A percentile compares a stretch with the other conserved stretches of the same genome.
Conservation (phyloP, 2,888 invertebrate species). For the Dicycla oo region DNA sequence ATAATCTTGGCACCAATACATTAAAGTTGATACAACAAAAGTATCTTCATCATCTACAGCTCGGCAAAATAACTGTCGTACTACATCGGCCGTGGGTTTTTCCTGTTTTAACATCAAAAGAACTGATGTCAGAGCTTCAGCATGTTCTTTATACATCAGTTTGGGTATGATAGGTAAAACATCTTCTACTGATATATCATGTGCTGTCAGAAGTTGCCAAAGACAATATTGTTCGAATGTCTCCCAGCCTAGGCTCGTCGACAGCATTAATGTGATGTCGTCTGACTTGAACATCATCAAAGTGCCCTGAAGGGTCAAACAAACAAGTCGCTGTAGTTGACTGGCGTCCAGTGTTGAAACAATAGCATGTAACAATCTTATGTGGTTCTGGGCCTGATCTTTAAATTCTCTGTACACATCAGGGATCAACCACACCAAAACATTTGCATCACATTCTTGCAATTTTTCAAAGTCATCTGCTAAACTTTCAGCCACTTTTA, state of each 20-base stretch:
- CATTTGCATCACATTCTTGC: constrained; percentile 96
- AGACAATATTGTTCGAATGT: constrained; percentile 99
- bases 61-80: constrained; percentile 95
- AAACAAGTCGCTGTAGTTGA: constrained; percentile 97
- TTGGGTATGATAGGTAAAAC: constrained; percentile 94
- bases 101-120: constrained; percentile 97
- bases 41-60: constrained; percentile 94
- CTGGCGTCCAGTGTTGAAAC: constrained; percentile 97
- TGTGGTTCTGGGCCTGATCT: constrained; percentile 96
- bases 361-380: constrained; percentile 96
- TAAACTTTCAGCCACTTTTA: constrained; percentile 93
- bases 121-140: constrained; percentile 97
- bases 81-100: constrained; percentile 95
- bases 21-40: constrained; percentile 97
- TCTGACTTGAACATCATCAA: constrained; percentile 95
- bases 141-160: constrained; percentile 95
- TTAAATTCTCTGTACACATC: constrained; percentile 98
- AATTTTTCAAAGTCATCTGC: constrained; percentile 96
- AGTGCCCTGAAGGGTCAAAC: constrained; percentile 97
- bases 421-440: constrained; percentile 98
- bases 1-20: constrained; percentile 98
- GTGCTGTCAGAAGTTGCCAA: constrained; percentile 98
- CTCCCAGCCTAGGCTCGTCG: constrained; percentile 97
- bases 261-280: constrained; percentile 93
- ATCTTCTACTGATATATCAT: constrained; percentile 97